Evolutionary conservation across 2,888 invertebrate genomes (phyloP).

Genomic region (Agonopterix arenella): DNA sequence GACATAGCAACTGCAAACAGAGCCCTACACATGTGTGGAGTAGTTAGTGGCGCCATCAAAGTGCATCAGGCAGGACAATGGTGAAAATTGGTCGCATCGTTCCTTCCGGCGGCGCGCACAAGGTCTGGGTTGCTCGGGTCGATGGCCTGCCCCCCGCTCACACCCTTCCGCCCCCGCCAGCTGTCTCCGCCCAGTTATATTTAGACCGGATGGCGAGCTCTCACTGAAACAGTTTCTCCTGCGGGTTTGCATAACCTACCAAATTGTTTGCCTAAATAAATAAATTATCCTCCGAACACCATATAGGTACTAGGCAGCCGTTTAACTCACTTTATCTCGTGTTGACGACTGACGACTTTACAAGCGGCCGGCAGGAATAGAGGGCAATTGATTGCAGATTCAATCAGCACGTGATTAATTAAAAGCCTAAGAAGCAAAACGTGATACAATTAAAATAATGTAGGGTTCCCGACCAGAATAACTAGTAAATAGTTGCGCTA

Average conservation of each 20-base stretch:
- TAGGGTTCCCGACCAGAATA: constrained; percentile 1
- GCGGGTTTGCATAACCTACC: constrained; percentile 53
- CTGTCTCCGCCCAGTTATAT: constrained; percentile 62
- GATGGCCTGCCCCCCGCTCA: constrained; percentile 37
- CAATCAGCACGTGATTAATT: constrained; percentile 7
- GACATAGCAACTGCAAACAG: too few relatives aligned
- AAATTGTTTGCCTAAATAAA: constrained; percentile 27
- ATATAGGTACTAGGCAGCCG: background rate
- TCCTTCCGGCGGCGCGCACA: constrained; percentile 52
- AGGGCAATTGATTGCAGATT: constrained; percentile 8
- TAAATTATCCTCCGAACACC: background rate
- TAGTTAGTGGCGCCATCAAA: background rate
- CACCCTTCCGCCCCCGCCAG: constrained; percentile 34
- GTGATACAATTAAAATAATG: constrained; percentile 5
- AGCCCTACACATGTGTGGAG: too few relatives aligned
- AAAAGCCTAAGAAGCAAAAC: constrained; percentile 2
- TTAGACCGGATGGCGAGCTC: constrained; percentile 64
- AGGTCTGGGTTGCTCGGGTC: constrained; percentile 66
- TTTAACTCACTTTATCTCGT: too few relatives aligned
- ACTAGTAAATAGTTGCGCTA: background rate
- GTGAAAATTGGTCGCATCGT: constrained; percentile 36
- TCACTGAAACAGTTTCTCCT: constrained; percentile 64
- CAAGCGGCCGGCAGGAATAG: background rate
- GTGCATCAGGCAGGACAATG: constrained; percentile 21
- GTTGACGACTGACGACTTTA: too few relatives aligned